These are phyloP conservation scores for Spilarctia lutea DNA, from an alignment of 2,888 invertebrate species.

Conservation along the genomic window DNA sequence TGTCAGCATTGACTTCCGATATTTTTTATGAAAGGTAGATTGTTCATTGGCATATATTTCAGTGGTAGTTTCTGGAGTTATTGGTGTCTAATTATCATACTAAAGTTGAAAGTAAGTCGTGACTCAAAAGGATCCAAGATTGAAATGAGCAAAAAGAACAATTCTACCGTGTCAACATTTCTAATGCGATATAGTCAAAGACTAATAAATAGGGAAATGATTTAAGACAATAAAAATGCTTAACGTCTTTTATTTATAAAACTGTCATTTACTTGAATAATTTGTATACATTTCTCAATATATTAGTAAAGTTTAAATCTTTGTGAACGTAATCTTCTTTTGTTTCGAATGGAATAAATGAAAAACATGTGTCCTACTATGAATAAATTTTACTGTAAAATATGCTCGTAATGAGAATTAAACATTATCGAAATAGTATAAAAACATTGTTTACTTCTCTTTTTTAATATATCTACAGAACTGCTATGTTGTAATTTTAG, in stretches of 20 bases:
- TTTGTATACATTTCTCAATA: no score
- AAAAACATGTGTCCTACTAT: neutral
- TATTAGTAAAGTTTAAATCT: neutral
- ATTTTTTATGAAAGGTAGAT: slow-evolving; percentile 61
- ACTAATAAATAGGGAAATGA: neutral
- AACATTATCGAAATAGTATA: neutral
- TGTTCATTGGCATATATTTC: slow-evolving; percentile 71
- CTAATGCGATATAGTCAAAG: neutral
- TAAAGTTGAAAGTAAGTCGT: neutral
- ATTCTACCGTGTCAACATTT: neutral
- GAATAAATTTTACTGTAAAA: neutral
- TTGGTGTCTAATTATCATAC: slow-evolving; percentile 17
- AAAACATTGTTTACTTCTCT: neutral
- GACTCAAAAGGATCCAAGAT: neutral
- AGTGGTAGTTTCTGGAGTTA: slow-evolving; percentile 68
- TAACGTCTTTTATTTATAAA: no score
- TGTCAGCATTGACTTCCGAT: slow-evolving; percentile 56
- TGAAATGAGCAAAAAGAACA: neutral
- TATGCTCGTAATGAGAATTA: neutral
- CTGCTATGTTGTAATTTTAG: neutral
- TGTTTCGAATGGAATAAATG: neutral
- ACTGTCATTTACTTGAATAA: no score
- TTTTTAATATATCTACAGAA: neutral
- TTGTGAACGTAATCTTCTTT: neutral
- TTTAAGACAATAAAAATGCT: neutral